Evolutionary conservation across 2,888 invertebrate species (phyloP).

Genomic region (Conus canariensis): DNA sequence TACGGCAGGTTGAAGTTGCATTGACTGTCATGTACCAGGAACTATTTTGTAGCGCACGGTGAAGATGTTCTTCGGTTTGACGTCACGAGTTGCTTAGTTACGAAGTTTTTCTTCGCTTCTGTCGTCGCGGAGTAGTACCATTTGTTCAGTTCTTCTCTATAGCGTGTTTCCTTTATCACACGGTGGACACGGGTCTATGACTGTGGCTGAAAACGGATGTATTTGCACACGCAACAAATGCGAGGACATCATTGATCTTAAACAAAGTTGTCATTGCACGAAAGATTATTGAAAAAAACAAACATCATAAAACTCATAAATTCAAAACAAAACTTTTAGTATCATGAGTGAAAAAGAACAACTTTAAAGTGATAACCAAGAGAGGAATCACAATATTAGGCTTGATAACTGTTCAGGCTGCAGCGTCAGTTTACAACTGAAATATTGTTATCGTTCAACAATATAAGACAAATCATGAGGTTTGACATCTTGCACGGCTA

Average conservation of each 20-base stretch:
- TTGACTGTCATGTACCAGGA: slow-evolving; percentile 56
- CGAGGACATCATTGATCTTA: background rate
- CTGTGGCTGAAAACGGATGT: slow-evolving; percentile 18
- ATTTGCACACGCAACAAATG: background rate
- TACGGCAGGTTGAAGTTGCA: slow-evolving; percentile 47
- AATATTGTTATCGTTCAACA: background rate
- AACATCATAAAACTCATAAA: background rate
- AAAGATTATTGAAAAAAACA: background rate
- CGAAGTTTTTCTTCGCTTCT: slow-evolving; percentile 56
- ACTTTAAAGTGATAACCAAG: background rate
- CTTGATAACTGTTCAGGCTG: background rate
- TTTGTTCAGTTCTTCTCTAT: slow-evolving; percentile 5
- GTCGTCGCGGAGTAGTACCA: slow-evolving; percentile 50
- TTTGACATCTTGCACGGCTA: slow-evolving; percentile 63
- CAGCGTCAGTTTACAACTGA: slow-evolving; percentile 30
- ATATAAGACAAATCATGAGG: slow-evolving; percentile 32
- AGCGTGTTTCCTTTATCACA: slow-evolving; percentile 27
- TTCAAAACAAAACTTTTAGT: background rate
- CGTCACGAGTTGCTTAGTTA: slow-evolving; percentile 65
- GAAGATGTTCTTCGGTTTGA: slow-evolving; percentile 60
- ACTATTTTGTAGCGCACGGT: slow-evolving; percentile 67
- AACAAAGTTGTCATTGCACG: background rate
- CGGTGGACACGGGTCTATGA: slow-evolving; percentile 22
- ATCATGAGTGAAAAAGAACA: background rate
- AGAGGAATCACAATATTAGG: too few species aligned